These are phyloP conservation scores for Tromatobia lineatoria DNA, from an alignment of 2,888 invertebrate genomes.

Conservation along the genomic window DNA sequence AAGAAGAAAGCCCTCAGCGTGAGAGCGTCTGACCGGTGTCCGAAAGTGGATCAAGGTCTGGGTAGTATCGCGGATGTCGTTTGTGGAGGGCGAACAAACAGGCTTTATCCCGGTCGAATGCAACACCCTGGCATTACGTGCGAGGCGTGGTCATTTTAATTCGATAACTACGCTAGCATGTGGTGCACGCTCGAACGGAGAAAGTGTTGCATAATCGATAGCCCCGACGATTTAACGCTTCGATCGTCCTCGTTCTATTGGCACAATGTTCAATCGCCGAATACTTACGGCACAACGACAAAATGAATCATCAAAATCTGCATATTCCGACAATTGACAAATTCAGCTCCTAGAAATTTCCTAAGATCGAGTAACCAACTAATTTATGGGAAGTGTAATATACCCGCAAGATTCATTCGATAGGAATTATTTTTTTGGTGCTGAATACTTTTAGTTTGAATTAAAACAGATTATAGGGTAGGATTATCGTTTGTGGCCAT, in stretches of 20 bases:
- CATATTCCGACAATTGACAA: not conserved
- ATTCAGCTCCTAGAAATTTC: not conserved
- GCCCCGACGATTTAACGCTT: constrained; percentile 19
- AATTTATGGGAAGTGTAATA: not conserved
- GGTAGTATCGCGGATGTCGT: constrained; percentile 65
- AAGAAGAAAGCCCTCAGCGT: constrained; percentile 46
- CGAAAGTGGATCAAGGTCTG: constrained; percentile 70
- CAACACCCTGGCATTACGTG: constrained; percentile 61
- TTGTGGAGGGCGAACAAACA: constrained; percentile 37
- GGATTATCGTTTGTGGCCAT: too few species aligned
- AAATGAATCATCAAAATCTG: not conserved
- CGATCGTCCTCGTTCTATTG: constrained; percentile 7
- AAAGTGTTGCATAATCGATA: constrained; percentile 59
- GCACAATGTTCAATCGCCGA: not conserved
- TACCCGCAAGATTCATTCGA: too few species aligned
- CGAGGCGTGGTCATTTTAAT: constrained; percentile 68
- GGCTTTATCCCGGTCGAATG: constrained; percentile 50
- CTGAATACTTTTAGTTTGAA: not conserved
- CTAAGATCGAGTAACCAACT: not conserved
- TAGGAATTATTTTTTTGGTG: too few species aligned
- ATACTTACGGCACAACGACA: not conserved
- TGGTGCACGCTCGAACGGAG: constrained; percentile 53
- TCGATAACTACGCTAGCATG: constrained; percentile 60
- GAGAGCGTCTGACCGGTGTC: constrained; percentile 60
- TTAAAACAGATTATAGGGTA: too few species aligned